Percentiles rank a stretch among this genome's conserved stretches.
phyloP scores from a whole-genome alignment of 2,888 invertebrate genomes.

The Acronicta aceris region DNA sequence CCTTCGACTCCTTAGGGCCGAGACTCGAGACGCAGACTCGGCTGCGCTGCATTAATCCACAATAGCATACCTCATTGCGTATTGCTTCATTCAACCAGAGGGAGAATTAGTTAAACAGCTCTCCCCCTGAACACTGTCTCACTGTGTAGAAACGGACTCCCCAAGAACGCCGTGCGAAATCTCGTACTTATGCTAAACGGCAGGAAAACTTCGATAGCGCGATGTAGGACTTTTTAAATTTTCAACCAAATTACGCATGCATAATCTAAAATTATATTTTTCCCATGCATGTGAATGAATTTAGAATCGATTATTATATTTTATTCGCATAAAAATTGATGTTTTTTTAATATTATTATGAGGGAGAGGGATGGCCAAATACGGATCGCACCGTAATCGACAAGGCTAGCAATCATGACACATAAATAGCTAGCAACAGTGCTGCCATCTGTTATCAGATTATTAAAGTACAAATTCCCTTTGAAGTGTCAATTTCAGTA shows the following conservation, averaged over 20 bases:
- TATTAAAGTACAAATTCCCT: conserved; percentile 8
- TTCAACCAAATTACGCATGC: background rate
- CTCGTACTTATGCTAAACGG: conserved; percentile 2
- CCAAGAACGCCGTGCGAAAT: rapidly evolving
- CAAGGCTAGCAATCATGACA: conserved; percentile 45
- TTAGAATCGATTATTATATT: background rate
- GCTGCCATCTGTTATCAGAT: conserved; percentile 61
- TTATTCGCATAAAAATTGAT: conserved; percentile 15
- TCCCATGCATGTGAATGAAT: background rate
- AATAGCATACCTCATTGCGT: conserved; percentile 40
- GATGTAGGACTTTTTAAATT: conserved; percentile 38
- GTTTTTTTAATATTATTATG: conserved; percentile 19
- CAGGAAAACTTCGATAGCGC: conserved; percentile 46
- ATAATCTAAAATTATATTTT: background rate
- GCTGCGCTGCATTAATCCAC: conserved; percentile 42
- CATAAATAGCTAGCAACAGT: conserved; percentile 26
- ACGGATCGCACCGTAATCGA: conserved; percentile 12
- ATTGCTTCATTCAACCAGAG: conserved; percentile 45
- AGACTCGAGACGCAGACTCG: conserved; percentile 35
- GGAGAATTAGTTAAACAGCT: conserved; percentile 45
- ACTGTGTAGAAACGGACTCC: conserved; percentile 64
- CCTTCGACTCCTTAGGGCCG: conserved; percentile 35
- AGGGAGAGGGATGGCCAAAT: conserved; percentile 40
- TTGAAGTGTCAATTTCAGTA: background rate
- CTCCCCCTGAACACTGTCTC: conserved; percentile 41